phyloP scores from a whole-genome alignment of 2,113 vertebrate species.

The Cavia porcellus region DNA sequence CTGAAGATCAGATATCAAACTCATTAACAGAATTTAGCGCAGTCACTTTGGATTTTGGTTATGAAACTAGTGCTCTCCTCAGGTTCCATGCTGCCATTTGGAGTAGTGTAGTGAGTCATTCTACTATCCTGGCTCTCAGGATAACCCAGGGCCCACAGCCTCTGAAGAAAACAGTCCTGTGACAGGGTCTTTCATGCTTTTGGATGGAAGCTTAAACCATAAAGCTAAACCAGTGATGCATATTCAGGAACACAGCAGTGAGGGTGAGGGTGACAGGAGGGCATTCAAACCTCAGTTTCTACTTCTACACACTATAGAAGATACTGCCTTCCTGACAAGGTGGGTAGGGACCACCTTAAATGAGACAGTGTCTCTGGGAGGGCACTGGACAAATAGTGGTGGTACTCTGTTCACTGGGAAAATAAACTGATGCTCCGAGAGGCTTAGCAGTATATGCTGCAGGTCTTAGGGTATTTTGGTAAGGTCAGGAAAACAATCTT shows the following conservation, averaged over 20 bases:
- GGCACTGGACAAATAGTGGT: background rate
- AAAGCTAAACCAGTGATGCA: background rate
- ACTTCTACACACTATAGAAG: background rate
- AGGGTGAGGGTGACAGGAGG: background rate
- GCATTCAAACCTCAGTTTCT: background rate
- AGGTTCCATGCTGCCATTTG: background rate
- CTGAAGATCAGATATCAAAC: conserved; percentile 39
- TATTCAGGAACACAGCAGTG: background rate
- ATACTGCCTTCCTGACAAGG: background rate
- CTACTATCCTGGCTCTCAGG: background rate
- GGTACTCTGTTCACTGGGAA: background rate
- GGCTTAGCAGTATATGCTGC: background rate
- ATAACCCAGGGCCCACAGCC: background rate
- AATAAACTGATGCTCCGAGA: background rate
- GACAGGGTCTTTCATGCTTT: background rate
- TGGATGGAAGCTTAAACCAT: background rate
- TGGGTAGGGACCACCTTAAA: background rate
- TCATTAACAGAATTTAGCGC: background rate
- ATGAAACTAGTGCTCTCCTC: background rate
- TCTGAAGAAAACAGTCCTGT: background rate
- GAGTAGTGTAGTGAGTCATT: background rate
- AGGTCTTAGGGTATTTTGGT: background rate
- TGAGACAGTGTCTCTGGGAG: background rate
- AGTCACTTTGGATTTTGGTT: background rate
- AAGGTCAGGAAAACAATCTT: background rate